Base-by-base conservation (phyloP, 30 jellyfish, hydroid and myxozoan species). In the Cassiopea andromeda region DNA sequence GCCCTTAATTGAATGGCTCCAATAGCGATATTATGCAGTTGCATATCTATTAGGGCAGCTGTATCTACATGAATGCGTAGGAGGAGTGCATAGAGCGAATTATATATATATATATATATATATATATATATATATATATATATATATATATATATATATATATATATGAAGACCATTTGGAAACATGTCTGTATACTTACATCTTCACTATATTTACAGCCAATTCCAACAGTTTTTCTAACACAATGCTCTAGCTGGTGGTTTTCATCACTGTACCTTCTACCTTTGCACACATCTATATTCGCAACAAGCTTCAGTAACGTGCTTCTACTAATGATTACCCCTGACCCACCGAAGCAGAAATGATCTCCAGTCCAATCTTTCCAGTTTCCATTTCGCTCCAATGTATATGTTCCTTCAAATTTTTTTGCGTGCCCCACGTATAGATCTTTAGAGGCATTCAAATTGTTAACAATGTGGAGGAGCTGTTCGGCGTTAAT, bases 381-480 rank as follows among this genome's bases (percentile, higher is more conserved):
- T 60, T 73, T 81, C 89, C 91, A 80, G 44, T 81, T 77, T 7
- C 90, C 91, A 74, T 76, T 92, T 13, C 74, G 80, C 69, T 82
- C 93, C 18, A 68, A 71, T 17, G 90, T 74, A 70, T 82, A 84
- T 43, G 80, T 75, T 64, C 89, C 91, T 48, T 84, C 88, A 72
- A 90, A 90, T 54, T 75, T 72, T 69, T 78, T 69, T 1, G 98
- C 93, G 60, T 89, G 92, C 17, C 98, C 98, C 18, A 94, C 61
- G 67, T 82, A 93, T 70, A 84, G 49, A 94, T 94, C 98, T 77
- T 85, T 91, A 49, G 98, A 89, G 59, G 94, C 75, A 84, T 94
- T 90, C 44, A 94, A 50, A 44, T 97, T 66, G 88, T 85, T 83
- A 7, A 93, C 84, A 44, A 85, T 89, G 45, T 73, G 48, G 6